Evolutionary conservation across 64 coral and sea anemone genomes (phyloP), one percentile per base, ranked within the genome.

Genomic region (Exaiptasia diaphana): DNA sequence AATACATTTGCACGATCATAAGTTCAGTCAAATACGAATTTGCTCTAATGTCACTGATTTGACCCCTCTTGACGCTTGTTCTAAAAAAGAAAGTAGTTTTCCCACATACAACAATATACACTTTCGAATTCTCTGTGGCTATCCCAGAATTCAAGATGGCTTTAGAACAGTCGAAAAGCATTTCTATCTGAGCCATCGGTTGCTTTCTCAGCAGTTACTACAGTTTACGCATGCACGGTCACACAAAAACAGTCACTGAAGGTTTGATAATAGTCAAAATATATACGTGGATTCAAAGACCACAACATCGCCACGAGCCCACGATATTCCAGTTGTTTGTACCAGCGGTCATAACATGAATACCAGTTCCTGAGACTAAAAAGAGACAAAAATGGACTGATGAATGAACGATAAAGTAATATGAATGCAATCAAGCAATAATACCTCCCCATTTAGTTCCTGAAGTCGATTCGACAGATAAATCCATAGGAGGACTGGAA

Each of bases 271-370:
- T 58, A 18, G 4, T 28, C 54, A 9, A 56, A 56, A n/a, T n/a
- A n/a, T 52, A 69, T 20, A 10, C 64, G 2, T 29, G 0, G 6
- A 18, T 39, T 87, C 41, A 87, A 34, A 79, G 36, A 35, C 85
- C 85, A 32, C 91, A 93, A 37, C 91, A 93, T 63, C 85, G 81
- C 91, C 91, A 93, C 30, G 73, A 54, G 53, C 76, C 91, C 41
- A 93, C 73, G 38, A 44, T 89, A 38, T 45, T 71, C 91, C 91
- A 93, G 13, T 72, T 58, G 27, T 14, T 71, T 2, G 68, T 17
- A 2, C 72, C 91, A 50, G 79, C 86, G 54, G 69, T 46, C 84
- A 82, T 87, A 36, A 88, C 21, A 52, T 93, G 85, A 9, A 93
- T 72, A 21, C 91, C 91, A 25, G 53, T 52, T 38, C 78, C 85